These are phyloP conservation scores for Nycticryphes semicollaris DNA, from an alignment of 2,113 vertebrate species.

Conservation along the genomic window DNA sequence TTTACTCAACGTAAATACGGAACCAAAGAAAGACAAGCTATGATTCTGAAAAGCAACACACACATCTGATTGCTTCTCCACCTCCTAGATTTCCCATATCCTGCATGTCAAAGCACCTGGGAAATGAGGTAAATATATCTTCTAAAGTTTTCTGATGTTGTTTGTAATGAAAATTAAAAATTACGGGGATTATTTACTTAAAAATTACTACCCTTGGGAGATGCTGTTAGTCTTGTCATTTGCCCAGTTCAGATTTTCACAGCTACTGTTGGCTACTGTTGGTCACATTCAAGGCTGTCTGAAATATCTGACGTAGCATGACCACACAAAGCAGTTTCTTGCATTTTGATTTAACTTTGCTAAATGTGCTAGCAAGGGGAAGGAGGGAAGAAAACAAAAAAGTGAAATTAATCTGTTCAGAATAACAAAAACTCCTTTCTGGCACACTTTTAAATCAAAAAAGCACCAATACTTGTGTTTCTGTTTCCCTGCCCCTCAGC, in stretches of 20 bases:
- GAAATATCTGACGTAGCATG: neutral
- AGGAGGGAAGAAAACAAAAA: neutral
- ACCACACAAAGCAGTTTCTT: neutral
- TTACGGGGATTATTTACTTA: neutral
- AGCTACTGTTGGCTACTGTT: neutral
- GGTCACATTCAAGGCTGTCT: neutral
- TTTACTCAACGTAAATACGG: neutral
- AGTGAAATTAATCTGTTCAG: neutral
- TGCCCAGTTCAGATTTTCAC: neutral
- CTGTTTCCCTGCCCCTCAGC: neutral
- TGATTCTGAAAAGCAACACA: accelerated
- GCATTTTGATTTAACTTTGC: neutral
- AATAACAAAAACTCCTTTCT: neutral
- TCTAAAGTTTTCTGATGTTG: neutral
- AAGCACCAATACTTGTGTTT: neutral
- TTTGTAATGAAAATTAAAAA: neutral
- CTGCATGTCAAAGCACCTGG: neutral
- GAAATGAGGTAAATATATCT: neutral
- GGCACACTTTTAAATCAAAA: neutral
- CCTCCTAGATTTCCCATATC: neutral
- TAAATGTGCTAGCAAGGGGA: neutral
- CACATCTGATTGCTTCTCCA: neutral
- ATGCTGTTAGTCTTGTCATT: neutral
- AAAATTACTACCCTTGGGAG: neutral
- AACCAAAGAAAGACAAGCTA: neutral